A percentile compares a stretch with the other conserved stretches of the same genome.
These are phyloP conservation scores for Gryon sp. DNA, from an alignment of 1,140 invertebrate species.

Conservation along the genomic window DNA sequence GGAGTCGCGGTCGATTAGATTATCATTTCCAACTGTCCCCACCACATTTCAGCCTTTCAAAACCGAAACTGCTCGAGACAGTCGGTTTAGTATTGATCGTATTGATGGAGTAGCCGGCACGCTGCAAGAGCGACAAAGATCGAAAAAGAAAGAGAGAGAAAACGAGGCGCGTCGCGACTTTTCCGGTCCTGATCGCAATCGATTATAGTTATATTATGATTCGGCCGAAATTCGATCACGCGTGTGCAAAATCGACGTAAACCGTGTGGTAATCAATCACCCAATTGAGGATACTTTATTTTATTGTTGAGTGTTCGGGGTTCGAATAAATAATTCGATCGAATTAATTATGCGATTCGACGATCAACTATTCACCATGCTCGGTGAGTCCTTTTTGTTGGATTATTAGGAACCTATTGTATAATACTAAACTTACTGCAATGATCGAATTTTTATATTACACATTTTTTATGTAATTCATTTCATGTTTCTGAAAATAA, in stretches of 20 bases:
- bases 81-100: conserved; percentile 58
- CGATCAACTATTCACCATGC: conserved; percentile 59
- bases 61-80: conserved; percentile 56
- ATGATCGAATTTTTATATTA: too few species aligned
- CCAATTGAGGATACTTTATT: conserved; percentile 31
- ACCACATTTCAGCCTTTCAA: conserved; percentile 58
- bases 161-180: conserved; percentile 14
- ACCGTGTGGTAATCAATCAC: neutral
- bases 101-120: conserved; percentile 52
- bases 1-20: conserved; percentile 54
- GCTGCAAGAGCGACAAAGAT: conserved; percentile 30
- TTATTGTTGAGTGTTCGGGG: conserved; percentile 26
- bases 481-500: too few species aligned
- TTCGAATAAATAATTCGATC: neutral
- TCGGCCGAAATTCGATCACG: conserved; percentile 22
- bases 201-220: conserved; percentile 34
- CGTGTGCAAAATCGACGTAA: conserved; percentile 12
- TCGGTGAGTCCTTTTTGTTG: conserved; percentile 42
- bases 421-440: too few species aligned
- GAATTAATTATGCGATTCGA: conserved; percentile 60
- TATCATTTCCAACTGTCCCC: conserved; percentile 55
- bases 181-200: conserved; percentile 50
- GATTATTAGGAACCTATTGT: too few species aligned
- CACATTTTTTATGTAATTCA: too few species aligned
- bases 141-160: too few species aligned